phyloP scores from a whole-genome alignment of 2,113 vertebrate species.

The Pomatostomus ruficeps region DNA sequence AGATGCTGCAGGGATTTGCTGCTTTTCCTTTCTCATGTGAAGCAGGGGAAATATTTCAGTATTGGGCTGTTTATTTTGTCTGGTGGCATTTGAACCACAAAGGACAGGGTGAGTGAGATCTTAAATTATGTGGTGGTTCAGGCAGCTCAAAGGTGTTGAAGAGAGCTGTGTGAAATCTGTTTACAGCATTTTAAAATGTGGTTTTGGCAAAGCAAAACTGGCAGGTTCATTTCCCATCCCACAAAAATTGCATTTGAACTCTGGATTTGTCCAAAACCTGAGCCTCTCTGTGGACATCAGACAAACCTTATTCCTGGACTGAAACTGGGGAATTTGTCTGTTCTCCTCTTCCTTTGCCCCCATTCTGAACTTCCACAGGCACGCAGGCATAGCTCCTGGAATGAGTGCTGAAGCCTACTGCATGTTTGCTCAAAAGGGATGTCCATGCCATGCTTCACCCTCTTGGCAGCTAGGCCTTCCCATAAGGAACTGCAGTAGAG shows the following conservation, averaged over 20 bases:
- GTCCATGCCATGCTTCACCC: background rate
- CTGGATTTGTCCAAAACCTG: background rate
- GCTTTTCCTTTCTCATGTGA: background rate
- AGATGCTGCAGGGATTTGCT: background rate
- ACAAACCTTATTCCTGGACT: background rate
- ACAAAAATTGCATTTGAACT: background rate
- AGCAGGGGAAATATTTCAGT: background rate
- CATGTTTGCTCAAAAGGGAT: background rate
- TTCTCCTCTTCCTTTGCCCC: rapidly evolving
- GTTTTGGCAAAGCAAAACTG: background rate
- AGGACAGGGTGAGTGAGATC: background rate
- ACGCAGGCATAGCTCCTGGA: rapidly evolving
- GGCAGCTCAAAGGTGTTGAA: background rate
- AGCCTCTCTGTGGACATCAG: background rate
- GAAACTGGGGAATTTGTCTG: background rate
- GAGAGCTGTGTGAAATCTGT: background rate
- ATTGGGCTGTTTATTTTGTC: background rate
- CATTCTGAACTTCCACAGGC: background rate
- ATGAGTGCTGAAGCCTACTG: background rate
- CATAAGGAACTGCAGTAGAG: background rate
- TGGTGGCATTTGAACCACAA: background rate
- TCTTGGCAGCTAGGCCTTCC: background rate
- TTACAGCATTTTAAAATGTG: background rate
- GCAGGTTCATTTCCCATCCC: background rate
- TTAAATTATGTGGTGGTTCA: background rate